phyloP scores from a whole-genome alignment of 2,888 invertebrate species.

The Physocephala rufipes region DNA sequence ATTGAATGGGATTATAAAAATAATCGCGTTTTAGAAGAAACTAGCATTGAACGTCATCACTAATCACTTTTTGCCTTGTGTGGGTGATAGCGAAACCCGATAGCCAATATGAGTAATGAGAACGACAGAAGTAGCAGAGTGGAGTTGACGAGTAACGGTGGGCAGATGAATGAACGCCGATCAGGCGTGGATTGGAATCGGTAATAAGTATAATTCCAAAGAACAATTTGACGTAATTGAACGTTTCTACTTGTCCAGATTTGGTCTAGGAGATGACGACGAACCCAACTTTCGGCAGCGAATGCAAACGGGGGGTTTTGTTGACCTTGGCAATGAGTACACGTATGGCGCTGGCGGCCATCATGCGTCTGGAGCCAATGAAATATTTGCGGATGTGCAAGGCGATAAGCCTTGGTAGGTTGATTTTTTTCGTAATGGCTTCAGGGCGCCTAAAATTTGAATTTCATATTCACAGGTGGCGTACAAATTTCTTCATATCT shows the following conservation, averaged over 20 bases:
- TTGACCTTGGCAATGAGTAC: slow-evolving; percentile 79
- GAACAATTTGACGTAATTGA: background rate
- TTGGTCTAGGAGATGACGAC: slow-evolving; percentile 60
- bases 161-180: slow-evolving; percentile 33
- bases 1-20: slow-evolving; percentile 13
- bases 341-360: slow-evolving; percentile 83
- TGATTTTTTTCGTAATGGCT: no score
- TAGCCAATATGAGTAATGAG: slow-evolving; percentile 2
- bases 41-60: background rate
- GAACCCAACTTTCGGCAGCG: slow-evolving; percentile 68
- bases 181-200: slow-evolving; percentile 49
- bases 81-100: background rate
- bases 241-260: slow-evolving; percentile 39
- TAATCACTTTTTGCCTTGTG: background rate
- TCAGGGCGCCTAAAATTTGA: background rate
- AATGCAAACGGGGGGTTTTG: slow-evolving; percentile 76
- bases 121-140: background rate
- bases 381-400: slow-evolving; percentile 91
- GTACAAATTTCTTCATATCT: slow-evolving; percentile 94
- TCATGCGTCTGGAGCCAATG: slow-evolving; percentile 87
- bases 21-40: slow-evolving; percentile 18
- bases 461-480: slow-evolving; percentile 78
- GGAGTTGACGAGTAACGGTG: slow-evolving; percentile 17
- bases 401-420: slow-evolving; percentile 69
- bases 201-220: background rate